Evolutionary conservation across 1,140 invertebrate genomes (phyloP), one percentile per base, ranked within the genome.

Genomic region (Ditylenchus dipsaci): DNA sequence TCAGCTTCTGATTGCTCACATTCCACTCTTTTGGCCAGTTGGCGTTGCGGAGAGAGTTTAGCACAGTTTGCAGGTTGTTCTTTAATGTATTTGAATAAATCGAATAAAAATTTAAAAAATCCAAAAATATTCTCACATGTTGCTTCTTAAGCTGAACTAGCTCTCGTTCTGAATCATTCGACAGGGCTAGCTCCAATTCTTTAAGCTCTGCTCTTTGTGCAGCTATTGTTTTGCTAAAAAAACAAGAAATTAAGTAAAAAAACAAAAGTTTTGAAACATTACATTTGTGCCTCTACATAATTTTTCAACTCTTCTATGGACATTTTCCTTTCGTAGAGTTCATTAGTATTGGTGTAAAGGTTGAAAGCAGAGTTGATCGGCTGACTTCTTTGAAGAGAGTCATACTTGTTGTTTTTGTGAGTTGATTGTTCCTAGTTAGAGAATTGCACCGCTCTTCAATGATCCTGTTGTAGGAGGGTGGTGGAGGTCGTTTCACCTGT

Each of bases 1-100:
- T 74, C 65, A 1, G 72, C 60, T 42, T 72, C 64, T 0, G 30
- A 27, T 15, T 27, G 30, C 58, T 73, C 71, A 27, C 38, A 5
- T 5, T 61, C 65, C 23, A 68, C 29, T 23, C 30, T 19, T 33
- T 53, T 1, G 57, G 30, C 72, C 70, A 73, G 19, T 75, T 49
- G 33, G 63, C 64, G 27, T 73, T 73, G 8, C 65, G 73, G n/a
- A 73, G 42, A 26, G 72, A 73, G 33, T 73, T 76, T 1, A 73
- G 59, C 21, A 73, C 72, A 9, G 72, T 62, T 63, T 63, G 64
- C 19, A 73, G 56, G 45, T 73, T 73, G 45, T 57, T 72, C 68
- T 72, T 23, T 69, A 71, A 71, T 26, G n/a, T n/a, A n/a, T n/a
- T n/a, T n/a, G n/a, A n/a, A n/a, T 38, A 38, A 38, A 38, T 38